Evolutionary conservation across 2,888 invertebrate species (phyloP), one percentile per base, ranked within the genome.

Genomic region (Eupithecia vulgata): DNA sequence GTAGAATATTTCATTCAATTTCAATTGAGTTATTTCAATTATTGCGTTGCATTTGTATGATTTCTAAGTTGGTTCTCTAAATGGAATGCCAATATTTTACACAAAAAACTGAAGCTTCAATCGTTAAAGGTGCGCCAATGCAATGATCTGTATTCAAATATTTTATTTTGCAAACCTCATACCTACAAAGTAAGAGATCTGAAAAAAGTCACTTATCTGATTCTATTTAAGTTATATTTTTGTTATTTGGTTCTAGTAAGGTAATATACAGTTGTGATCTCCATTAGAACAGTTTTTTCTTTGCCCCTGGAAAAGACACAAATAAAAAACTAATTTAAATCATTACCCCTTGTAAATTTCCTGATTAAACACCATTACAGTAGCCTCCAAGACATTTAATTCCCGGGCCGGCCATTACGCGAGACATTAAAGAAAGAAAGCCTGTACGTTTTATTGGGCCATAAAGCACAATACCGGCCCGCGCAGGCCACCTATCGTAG

Each of bases 401-500:
- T 74, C 76, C 64, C 74, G 48, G 42, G 59, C 61, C 74, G 37
- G 73, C 75, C 76, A 79, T 80, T 80, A 80, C 79, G 71, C 74
- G 75, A 80, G 74, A 78, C 80, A 80, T 78, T 78, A 78, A 75
- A 74, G 77, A 78, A 80, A 80, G 79, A 83, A 83, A 83, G 81
- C 79, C 74, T 17, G 76, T 76, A 81, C 82, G 84, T 87, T 89
- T 91, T 90, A 90, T 88, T 83, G 88, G 81, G 84, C 87, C 85
- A 92, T 92, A 92, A 92, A 92, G 87, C 85, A 91, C 90, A 89
- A 88, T 89, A 84, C 88, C 80, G 81, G 75, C 75, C 75, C 76
- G 68, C 84, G 85, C 83, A 80, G 84, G 87, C 85, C 84, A 84
- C 85, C 88, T 89, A 91, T 90, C 90, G 88, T 81, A 83, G 85